phyloP scores from a whole-genome alignment of 2,888 invertebrate genomes.

The Drosophila nr. fundita region DNA sequence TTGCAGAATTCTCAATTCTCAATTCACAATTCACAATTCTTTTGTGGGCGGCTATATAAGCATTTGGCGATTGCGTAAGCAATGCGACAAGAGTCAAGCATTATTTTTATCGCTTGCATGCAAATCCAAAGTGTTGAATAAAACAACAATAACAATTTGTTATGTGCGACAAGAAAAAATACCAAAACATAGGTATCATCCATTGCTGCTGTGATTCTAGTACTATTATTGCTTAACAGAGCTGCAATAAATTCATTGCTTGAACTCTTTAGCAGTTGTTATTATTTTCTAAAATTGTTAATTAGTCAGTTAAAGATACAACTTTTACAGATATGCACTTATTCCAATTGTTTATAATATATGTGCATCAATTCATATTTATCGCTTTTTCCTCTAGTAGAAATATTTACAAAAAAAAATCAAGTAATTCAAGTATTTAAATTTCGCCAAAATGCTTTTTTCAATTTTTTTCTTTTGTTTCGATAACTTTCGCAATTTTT shows the following conservation, averaged over 20 bases:
- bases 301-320: neutral
- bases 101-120: constrained; percentile 32
- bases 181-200: neutral
- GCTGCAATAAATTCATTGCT: neutral
- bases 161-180: neutral
- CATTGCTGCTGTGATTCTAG: neutral
- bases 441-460: neutral
- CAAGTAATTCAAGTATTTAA: neutral
- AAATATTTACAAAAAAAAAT: neutral
- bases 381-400: neutral
- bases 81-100: constrained; percentile 16
- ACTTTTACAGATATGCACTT: neutral
- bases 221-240: neutral
- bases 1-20: constrained; percentile 14
- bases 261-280: neutral
- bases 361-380: neutral
- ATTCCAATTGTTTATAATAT: neutral
- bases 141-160: constrained; percentile 10
- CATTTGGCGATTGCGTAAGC: constrained; percentile 50
- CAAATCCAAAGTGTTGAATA: constrained; percentile 12
- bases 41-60: constrained; percentile 40
- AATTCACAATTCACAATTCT: constrained; percentile 32
- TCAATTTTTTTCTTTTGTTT: neutral
- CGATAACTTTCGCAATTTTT: constrained; percentile 24
- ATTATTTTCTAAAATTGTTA: neutral